Evolutionary conservation across 2,888 invertebrate species (phyloP).

Genomic region (Plagodis dolabraria): DNA sequence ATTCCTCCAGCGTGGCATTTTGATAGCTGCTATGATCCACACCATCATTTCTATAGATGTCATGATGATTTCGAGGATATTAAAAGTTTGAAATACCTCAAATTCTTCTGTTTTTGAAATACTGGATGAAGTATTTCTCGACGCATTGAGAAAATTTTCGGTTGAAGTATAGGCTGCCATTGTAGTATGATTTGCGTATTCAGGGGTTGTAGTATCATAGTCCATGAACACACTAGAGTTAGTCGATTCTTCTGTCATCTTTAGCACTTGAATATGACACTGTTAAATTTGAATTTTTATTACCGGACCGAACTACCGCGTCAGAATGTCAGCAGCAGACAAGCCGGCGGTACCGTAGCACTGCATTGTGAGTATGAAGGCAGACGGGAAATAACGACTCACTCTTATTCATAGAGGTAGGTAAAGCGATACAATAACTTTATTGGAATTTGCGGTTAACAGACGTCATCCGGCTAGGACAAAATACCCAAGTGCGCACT

Average conservation of each 20-base stretch:
- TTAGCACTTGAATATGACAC: slow-evolving; percentile 43
- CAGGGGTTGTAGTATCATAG: slow-evolving; percentile 13
- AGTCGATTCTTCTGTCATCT: slow-evolving; percentile 53
- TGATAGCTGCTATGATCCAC: slow-evolving; percentile 64
- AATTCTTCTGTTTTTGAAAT: slow-evolving; percentile 7
- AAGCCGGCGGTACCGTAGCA: slow-evolving; percentile 44
- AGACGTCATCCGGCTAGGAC: slow-evolving; percentile 56
- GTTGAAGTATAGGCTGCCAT: slow-evolving; percentile 8
- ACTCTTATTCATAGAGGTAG: slow-evolving; percentile 60
- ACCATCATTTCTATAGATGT: slow-evolving; percentile 66
- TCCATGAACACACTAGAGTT: slow-evolving; percentile 30
- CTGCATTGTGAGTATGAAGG: slow-evolving; percentile 37
- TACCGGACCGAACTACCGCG: slow-evolving; percentile 25
- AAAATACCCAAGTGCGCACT: slow-evolving; percentile 48
- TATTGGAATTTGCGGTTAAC: slow-evolving; percentile 66
- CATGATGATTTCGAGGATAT: slow-evolving; percentile 69
- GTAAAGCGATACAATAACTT: slow-evolving; percentile 50
- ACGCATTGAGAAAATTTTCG: slow-evolving; percentile 23
- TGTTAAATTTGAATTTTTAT: slow-evolving; percentile 23
- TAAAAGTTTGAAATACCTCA: slow-evolving; percentile 59
- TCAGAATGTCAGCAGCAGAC: slow-evolving; percentile 39
- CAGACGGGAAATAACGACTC: slow-evolving; percentile 65
- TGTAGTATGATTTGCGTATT: slow-evolving; percentile 5
- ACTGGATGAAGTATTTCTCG: neutral
- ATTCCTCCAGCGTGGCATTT: slow-evolving; percentile 67